Evolutionary conservation across 2,113 vertebrate genomes (phyloP), one percentile per base, ranked within the genome.

Genomic region (Urocitellus parryii): DNA sequence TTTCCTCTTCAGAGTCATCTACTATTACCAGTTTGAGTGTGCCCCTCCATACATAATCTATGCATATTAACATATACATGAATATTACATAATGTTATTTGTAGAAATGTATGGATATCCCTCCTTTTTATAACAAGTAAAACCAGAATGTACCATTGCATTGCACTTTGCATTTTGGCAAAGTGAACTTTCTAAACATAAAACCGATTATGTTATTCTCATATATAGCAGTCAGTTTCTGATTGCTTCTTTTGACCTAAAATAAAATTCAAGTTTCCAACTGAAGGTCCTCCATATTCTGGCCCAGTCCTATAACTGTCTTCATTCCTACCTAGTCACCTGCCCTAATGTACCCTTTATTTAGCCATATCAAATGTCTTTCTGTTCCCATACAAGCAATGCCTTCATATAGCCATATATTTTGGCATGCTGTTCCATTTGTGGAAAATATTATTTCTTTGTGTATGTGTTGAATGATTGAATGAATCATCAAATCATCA

Each of bases 381-480:
- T 88, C 37, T 87, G 22, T 51, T 82, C 10, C 3, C 5, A 48
- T 72, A 89, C 0, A 91, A 70, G 9, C n/a, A 88, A 25, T 92
- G 3, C 27, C 85, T 27, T 77, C 42, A 58, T 42, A 48, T 56
- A 22, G 56, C 5, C 24, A 34, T 56, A 58, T n/a, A 82, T 91
- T 72, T 91, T 20, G 87, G 14, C 65, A 65, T 29, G 6, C 4
- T 67, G 4, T 39, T 86, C 32, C 14, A 81, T 37, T 80, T 94
- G 10, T 9, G 42, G 7, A 67, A 86, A 95, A 82, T 90, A 58
- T 86, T 81, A 11, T 84, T 91, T 88, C 17, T 81, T 32, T 89
- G 24, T 5, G 1, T 78, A n/a, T 77, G 34, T 88, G 25, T 39
- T 56, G 13, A 88, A 84, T 80, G 78, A 94, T 51, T 78, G 12